Conservation (phyloP, 2,888 invertebrate genomes). For the Tiliacea aurago region DNA sequence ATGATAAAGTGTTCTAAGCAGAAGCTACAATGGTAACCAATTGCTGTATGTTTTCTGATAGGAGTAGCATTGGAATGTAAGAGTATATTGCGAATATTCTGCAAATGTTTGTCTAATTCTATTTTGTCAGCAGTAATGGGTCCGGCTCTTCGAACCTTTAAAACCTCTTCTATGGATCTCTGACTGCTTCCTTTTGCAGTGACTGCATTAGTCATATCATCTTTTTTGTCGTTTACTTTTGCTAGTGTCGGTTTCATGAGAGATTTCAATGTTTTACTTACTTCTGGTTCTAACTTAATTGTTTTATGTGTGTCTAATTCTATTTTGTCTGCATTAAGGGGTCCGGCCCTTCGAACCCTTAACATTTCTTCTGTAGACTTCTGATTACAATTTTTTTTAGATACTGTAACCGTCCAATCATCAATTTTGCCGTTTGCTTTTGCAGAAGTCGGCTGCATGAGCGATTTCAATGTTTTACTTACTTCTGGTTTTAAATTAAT, state of each 20-base stretch:
- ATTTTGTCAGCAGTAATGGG: conserved; percentile 12
- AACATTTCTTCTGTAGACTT: background rate
- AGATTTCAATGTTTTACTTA: background rate
- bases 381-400: background rate
- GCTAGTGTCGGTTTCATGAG: too few relatives aligned
- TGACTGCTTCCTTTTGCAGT: background rate
- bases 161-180: background rate
- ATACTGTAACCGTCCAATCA: conserved; percentile 37
- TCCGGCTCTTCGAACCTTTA: background rate
- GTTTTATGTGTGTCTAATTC: background rate
- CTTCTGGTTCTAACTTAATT: background rate
- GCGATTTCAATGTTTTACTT: conserved; percentile 40
- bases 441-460: conserved; percentile 33
- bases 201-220: background rate
- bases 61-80: conserved; percentile 78
- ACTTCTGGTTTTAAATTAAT: conserved; percentile 51
- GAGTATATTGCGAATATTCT: conserved; percentile 74
- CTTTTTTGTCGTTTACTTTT: background rate
- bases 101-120: conserved; percentile 52
- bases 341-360: background rate
- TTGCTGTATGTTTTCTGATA: conserved; percentile 70
- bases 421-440: background rate
- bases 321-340: background rate
- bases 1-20: conserved; percentile 69
- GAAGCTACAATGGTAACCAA: conserved; percentile 76